These are phyloP conservation scores for Lepilemur ruficaudatus DNA, from an alignment of 2,797 vertebrate genomes.

Conservation along the genomic window DNA sequence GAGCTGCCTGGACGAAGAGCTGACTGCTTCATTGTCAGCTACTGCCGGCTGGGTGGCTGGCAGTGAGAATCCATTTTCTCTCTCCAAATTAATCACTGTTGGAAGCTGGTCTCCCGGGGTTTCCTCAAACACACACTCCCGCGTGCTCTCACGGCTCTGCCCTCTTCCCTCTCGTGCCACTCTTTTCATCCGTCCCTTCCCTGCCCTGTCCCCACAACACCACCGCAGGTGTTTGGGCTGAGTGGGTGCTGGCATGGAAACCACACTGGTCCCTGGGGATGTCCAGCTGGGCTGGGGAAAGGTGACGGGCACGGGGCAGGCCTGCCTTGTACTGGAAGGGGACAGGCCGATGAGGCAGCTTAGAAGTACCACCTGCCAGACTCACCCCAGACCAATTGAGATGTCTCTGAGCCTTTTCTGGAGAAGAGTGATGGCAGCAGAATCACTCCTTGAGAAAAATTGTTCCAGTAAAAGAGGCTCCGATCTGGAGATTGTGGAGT, in stretches of 20 bases:
- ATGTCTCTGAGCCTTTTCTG: not conserved
- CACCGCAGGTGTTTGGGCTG: not conserved
- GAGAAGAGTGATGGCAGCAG: not conserved
- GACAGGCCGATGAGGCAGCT: fast-evolving
- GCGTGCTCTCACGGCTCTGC: not conserved
- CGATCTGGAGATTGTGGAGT: not conserved
- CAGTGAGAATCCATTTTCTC: constrained; percentile 61
- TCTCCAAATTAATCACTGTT: constrained; percentile 59
- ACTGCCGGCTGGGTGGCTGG: constrained; percentile 8
- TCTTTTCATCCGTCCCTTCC: not conserved
- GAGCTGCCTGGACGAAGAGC: not conserved
- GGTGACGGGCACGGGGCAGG: too few relatives aligned
- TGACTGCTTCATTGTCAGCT: constrained; percentile 34
- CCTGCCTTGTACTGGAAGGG: fast-evolving
- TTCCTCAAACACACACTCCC: not conserved
- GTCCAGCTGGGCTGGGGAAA: not conserved
- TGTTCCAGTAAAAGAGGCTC: not conserved
- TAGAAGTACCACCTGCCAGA: not conserved
- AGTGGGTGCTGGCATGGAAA: not conserved
- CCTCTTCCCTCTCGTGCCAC: not conserved
- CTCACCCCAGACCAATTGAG: not conserved
- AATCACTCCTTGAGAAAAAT: not conserved
- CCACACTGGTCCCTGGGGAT: fast-evolving
- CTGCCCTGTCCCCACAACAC: not conserved
- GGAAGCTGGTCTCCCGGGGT: constrained; percentile 52